Evolutionary conservation across 2,113 vertebrate genomes (phyloP).

Genomic region (Dolichallabes microphthalmus): DNA sequence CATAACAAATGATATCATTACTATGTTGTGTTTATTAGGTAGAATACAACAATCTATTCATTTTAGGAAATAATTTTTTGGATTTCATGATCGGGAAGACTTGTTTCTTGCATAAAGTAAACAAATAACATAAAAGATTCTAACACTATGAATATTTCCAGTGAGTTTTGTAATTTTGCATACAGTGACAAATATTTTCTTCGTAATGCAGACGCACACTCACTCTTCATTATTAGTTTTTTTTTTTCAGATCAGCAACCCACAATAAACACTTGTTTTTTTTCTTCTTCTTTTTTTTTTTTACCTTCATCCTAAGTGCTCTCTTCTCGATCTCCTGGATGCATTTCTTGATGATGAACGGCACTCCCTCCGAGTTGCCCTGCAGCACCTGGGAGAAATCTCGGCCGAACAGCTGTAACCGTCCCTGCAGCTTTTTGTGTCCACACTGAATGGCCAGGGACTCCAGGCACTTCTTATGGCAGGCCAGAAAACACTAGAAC

Average conservation of each 20-base stretch:
- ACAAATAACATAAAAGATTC: not conserved
- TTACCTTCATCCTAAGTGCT: conserved; percentile 88
- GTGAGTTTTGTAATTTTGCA: too few species aligned
- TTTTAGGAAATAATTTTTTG: not conserved
- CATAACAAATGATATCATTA: not conserved
- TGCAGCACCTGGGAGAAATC: conserved; percentile 78
- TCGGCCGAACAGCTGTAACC: conserved; percentile 88
- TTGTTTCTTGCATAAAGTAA: not conserved
- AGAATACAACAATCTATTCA: not conserved
- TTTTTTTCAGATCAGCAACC: not conserved
- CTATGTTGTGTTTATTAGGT: not conserved
- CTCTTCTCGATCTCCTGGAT: conserved; percentile 87
- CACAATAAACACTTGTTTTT: not conserved
- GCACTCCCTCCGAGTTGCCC: conserved; percentile 74
- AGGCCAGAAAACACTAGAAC: conserved; percentile 88
- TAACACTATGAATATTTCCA: not conserved
- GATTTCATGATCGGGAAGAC: not conserved
- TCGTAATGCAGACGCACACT: not conserved
- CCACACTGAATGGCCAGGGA: conserved; percentile 94
- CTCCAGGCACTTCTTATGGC: conserved; percentile 96
- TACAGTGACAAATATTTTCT: not conserved
- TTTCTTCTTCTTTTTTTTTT: conserved; percentile 45
- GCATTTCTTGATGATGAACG: conserved; percentile 92
- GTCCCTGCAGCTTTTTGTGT: conserved; percentile 92
- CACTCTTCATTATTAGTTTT: not conserved